These are phyloP conservation scores for Lochmaea crataegi DNA, from an alignment of 2,888 invertebrate species.

Conservation along the genomic window DNA sequence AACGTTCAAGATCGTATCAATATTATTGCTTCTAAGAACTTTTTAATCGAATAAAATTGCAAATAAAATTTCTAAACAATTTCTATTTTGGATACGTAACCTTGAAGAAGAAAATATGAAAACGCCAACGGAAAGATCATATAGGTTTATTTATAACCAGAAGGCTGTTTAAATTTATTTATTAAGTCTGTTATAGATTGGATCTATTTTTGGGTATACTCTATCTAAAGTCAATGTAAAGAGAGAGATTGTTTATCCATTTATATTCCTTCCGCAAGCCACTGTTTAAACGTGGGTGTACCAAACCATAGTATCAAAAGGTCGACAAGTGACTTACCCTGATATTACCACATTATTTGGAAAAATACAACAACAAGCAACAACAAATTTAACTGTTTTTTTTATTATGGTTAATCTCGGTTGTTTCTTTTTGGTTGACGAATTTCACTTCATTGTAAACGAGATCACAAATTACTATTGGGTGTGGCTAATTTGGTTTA, in stretches of 20 bases:
- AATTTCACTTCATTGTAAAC: neutral
- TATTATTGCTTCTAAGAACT: neutral
- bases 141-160: too few relatives aligned
- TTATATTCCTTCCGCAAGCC: too few relatives aligned
- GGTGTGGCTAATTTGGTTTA: neutral
- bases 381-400: too few relatives aligned
- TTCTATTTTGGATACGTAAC: neutral
- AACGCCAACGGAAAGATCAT: neutral
- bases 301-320: too few relatives aligned
- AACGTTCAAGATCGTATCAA: too few relatives aligned
- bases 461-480: neutral
- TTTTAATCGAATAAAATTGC: neutral
- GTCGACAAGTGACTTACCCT: too few relatives aligned
- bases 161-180: neutral
- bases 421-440: neutral
- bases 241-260: neutral
- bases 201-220: neutral
- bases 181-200: neutral
- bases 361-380: too few relatives aligned
- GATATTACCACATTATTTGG: too few relatives aligned
- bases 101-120: neutral
- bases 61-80: neutral
- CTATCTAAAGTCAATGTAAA: neutral
- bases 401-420: too few relatives aligned
- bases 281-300: too few relatives aligned